Evolutionary conservation across 2,888 invertebrate species (phyloP), one percentile per base, ranked within the genome.

Genomic region (Belgica antarctica): DNA sequence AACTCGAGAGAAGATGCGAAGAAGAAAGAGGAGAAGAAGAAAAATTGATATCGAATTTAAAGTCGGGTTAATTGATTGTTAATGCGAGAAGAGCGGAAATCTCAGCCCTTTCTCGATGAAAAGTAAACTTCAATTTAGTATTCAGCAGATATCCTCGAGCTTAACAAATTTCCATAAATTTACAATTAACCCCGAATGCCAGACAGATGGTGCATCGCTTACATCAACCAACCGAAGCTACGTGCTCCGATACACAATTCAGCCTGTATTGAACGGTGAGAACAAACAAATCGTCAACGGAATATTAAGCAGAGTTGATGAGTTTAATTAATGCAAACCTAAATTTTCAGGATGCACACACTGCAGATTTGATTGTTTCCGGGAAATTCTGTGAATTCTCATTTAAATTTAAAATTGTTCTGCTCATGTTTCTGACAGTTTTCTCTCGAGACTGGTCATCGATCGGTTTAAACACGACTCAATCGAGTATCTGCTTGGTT

Each of bases 21-120:
- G n/a, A 15, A 46, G 15, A 46, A 7, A 7, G n/a, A n/a, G n/a
- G n/a, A n/a, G n/a, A n/a, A n/a, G n/a, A n/a, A 27, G 12, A 24
- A n/a, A 27, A 22, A 27, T 59, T 27, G 25, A 59, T 59, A 59
- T 59, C 59, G 7, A 25, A 12, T 59, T 27, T 59, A 3, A 59
- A 59, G 27, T n/a, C 25, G 59, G 25, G 31, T 62, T 62, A 62
- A 62, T 62, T 62, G 62, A 62, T 62, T 62, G 62, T 62, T 62
- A 62, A 62, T 62, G 62, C 62, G 62, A 15, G 62, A 62, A 28
- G 15, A 19, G 62, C n/a, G n/a, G n/a, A n/a, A n/a, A 34, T 19
- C 52, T 22, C 24, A 4, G 4, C 19, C 2, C 2, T 47, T 47
- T 59, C n/a, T 8, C 22, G 27, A 27, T 59, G 27, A 24, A 59